phyloP scores from a whole-genome alignment of 2,888 invertebrate genomes.

The Calameuta idolon region DNA sequence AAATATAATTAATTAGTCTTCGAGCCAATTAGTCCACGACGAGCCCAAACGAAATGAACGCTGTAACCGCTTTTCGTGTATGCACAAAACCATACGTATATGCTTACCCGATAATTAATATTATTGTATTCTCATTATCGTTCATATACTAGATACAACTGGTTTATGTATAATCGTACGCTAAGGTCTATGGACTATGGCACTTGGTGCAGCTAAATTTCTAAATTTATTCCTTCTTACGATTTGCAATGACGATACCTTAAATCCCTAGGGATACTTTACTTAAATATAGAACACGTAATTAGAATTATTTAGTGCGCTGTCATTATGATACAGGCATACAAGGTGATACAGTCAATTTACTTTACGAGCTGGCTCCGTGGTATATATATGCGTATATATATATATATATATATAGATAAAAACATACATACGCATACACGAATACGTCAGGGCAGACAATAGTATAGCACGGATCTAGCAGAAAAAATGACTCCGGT shows the following conservation, averaged over 20 bases:
- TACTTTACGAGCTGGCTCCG: constrained; percentile 7
- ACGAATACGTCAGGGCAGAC: not conserved
- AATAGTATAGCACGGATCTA: not conserved
- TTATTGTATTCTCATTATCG: constrained; percentile 9
- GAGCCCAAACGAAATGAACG: not conserved
- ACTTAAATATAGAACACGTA: constrained; percentile 45
- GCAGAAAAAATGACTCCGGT: not conserved
- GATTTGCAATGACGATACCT: constrained; percentile 2
- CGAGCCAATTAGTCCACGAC: not conserved
- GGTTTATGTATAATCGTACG: constrained; percentile 15
- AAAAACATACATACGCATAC: not conserved
- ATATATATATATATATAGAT: not conserved
- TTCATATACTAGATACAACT: constrained; percentile 18
- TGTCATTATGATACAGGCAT: constrained; percentile 42
- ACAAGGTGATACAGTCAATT: constrained; percentile 46
- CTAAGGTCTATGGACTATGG: constrained; percentile 48
- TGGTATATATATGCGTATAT: not conserved
- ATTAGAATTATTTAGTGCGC: constrained; percentile 43
- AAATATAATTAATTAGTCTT: not conserved
- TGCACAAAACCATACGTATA: not conserved
- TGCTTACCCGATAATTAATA: not conserved
- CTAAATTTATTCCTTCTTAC: constrained; percentile 31
- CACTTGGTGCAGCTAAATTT: constrained; percentile 54
- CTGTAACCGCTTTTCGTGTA: not conserved
- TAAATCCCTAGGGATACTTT: constrained; percentile 40